Base-by-base conservation (phyloP, 30 jellyfish, hydroid and myxozoan species). In the Sanderia malayensis region DNA sequence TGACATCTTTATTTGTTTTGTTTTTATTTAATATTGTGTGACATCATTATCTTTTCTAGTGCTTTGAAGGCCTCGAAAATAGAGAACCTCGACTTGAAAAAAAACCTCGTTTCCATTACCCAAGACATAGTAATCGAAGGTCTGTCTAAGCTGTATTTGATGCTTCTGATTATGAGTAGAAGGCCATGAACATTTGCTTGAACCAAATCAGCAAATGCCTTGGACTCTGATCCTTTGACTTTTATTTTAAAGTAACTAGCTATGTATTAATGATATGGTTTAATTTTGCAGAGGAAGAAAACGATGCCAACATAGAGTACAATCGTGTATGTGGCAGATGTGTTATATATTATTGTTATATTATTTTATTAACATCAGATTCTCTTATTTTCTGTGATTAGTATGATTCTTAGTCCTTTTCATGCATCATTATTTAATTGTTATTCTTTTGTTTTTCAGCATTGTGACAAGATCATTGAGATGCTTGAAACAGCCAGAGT, bases 401-500 rank as follows among this genome's bases (percentile, higher is more conserved):
- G n/a, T n/a, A n/a, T n/a, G n/a, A n/a, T n/a, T n/a, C n/a, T n/a
- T n/a, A n/a, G n/a, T n/a, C n/a, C n/a, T n/a, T n/a, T n/a, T n/a
- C n/a, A n/a, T n/a, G n/a, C n/a, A n/a, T n/a, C n/a, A n/a, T n/a
- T n/a, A n/a, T n/a, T n/a, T 37, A 37, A 37, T 37, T 26, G 4
- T 29, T 2, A 30, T 31, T 17, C 1, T 30, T 49, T 44, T 33
- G 31, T 31, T 2, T 57, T 68, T 80, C 62, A 80, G 92, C 84
- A 68, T 46, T 80, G 84, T 57, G 75, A 63, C 52, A 71, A 71
- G 34, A 69, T 79, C 17, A 53, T 86, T 15, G 75, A 71, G 21
- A 77, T 86, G 85, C 86, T 86, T 45, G 84, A 85, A 60, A 57
- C 69, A 22, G 96, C 83, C 18, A 73, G 85, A 33, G 89, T 52